Percentiles rank a stretch among this genome's conserved stretches.
Evolutionary conservation across 1,140 invertebrate genomes (phyloP).

Genomic region (Physella acuta): DNA sequence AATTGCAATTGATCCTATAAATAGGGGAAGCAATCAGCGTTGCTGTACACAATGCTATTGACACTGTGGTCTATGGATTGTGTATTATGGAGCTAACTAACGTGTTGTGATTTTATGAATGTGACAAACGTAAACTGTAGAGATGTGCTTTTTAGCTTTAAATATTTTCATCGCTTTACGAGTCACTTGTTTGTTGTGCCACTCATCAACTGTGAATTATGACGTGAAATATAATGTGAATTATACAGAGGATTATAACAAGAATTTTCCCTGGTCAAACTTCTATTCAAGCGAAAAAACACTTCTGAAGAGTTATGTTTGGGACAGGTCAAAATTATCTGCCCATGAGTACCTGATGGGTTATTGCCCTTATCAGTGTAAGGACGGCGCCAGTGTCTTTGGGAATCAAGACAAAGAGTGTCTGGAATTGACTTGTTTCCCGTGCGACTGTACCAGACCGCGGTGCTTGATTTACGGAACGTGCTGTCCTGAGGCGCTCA

Average conservation of each 20-base stretch:
- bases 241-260: background rate
- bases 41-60: no score
- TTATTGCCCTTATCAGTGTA: background rate
- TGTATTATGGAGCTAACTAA: no score
- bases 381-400: background rate
- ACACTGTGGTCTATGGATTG: no score
- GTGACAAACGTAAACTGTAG: no score
- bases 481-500: background rate
- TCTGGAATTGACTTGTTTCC: background rate
- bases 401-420: background rate
- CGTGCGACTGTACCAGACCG: constrained; percentile 4
- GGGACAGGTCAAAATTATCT: background rate
- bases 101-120: no score
- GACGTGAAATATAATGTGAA: no score
- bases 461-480: background rate
- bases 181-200: no score
- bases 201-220: no score
- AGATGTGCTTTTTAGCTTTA: no score
- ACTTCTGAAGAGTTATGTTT: background rate
- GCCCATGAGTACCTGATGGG: background rate
- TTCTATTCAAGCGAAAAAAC: background rate
- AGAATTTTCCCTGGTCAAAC: background rate
- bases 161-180: no score
- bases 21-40: no score
- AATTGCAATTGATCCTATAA: no score